Conservation (phyloP, 2,113 vertebrate genomes). For the Ammodytes marinus region DNA sequence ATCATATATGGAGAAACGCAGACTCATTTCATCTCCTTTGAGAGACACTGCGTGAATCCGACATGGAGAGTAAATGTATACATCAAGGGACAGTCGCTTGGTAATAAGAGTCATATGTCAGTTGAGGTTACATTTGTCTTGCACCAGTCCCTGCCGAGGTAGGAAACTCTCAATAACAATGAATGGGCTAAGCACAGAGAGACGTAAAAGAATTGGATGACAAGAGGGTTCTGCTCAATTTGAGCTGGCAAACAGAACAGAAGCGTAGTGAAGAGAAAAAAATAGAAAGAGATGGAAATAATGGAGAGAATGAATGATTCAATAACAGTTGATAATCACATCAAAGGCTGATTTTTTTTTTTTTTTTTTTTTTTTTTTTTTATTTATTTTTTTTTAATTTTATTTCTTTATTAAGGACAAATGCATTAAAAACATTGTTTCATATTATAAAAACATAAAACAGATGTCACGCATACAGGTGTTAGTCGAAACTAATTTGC, state of each 20-base stretch:
- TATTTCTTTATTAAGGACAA: too few species aligned
- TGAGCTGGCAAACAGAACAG: slow-evolving; percentile 2
- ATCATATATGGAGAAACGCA: background rate
- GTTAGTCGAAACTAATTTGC: too few species aligned
- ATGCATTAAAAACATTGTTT: too few species aligned
- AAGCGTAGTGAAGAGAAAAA: too few species aligned
- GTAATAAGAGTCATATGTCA: background rate
- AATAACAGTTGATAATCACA: background rate
- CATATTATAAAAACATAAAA: too few species aligned
- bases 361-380: too few species aligned
- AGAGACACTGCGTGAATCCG: slow-evolving; percentile 2
- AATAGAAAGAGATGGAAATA: background rate
- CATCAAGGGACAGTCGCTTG: background rate
- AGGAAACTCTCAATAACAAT: slow-evolving; percentile 5
- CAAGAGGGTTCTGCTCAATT: background rate
- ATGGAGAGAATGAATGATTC: background rate
- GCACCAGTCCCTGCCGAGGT: background rate
- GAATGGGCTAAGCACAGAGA: background rate
- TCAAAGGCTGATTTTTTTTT: background rate
- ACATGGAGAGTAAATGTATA: background rate
- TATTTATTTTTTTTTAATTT: too few species aligned
- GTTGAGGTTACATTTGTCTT: background rate
- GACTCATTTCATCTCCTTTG: background rate
- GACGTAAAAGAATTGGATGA: background rate
- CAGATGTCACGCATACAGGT: too few species aligned